phyloP scores from a whole-genome alignment of 1,140 invertebrate genomes.

The Dinoponera quadriceps region DNA sequence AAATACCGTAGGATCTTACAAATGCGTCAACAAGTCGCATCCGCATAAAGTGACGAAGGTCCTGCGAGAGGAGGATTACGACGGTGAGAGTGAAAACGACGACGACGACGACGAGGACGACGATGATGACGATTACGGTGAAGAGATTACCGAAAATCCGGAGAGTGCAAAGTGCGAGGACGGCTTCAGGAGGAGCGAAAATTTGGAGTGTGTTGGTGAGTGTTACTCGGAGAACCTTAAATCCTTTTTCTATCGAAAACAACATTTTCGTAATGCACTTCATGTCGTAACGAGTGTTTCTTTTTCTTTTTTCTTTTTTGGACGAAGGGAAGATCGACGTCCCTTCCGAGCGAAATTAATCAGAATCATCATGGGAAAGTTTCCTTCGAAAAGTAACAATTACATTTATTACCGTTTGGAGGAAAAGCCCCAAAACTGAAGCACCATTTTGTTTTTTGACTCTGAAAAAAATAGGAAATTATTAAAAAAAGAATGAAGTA shows the following conservation, averaged over 20 bases:
- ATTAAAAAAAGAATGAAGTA: too few relatives aligned
- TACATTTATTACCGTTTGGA: too few relatives aligned
- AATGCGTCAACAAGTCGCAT: slow-evolving; percentile 82
- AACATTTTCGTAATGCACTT: too few relatives aligned
- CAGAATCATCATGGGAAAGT: too few relatives aligned
- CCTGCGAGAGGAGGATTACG: slow-evolving; percentile 79
- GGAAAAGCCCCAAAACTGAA: too few relatives aligned
- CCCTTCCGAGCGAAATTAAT: too few relatives aligned
- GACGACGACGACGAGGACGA: slow-evolving; percentile 74
- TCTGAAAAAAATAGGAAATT: too few relatives aligned
- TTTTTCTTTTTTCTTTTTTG: too few relatives aligned
- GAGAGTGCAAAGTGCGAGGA: slow-evolving; percentile 83
- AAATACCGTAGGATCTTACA: slow-evolving; percentile 87
- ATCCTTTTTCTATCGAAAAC: neutral
- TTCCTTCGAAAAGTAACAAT: too few relatives aligned
- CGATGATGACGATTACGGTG: slow-evolving; percentile 72
- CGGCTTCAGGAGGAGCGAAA: slow-evolving; percentile 86
- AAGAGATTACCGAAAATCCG: slow-evolving; percentile 79
- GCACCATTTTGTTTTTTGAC: too few relatives aligned
- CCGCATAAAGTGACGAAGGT: slow-evolving; percentile 77
- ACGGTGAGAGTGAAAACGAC: slow-evolving; percentile 74
- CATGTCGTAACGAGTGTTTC: too few relatives aligned
- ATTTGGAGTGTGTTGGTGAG: slow-evolving; percentile 84
- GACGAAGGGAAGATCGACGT: too few relatives aligned
- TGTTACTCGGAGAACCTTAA: neutral